Evolutionary conservation across 2,888 invertebrate species (phyloP), one percentile per base, ranked within the genome.

Genomic region (Spisula subtruncata): DNA sequence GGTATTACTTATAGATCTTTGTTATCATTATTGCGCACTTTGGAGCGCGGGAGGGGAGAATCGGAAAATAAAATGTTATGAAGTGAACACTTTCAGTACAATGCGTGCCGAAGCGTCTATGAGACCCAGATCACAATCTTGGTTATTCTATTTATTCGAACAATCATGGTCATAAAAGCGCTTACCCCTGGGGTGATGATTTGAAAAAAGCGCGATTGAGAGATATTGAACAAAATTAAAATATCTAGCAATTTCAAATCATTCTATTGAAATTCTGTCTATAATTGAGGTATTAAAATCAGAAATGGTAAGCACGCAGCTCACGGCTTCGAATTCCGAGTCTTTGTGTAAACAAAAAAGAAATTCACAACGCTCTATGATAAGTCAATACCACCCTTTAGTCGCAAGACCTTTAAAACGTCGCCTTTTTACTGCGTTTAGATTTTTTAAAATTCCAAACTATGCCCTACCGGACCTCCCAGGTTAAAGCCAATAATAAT

Each of bases 201-300:
- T 83, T 87, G 18, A 56, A 83, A 54, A 25, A 56, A 20, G 35
- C 10, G 10, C n/a, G 83, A 83, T 84, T 91, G 86, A 92, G 91
- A 48, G 66, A 18, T 66, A 83, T 83, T 88, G 75, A 84, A 83
- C 66, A 18, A 35, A 88, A 84, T 75, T 60, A 46, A 84, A 32
- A 84, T 46, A 51, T 81, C 32, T 46, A n/a, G 25, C 35, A 79
- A 56, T 80, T 79, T 80, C 80, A 79, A 71, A 85, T 79, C 18
- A 56, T 85, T 54, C 51, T 35, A 75, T 75, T n/a, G 81, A 81
- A 81, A 35, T 12, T 14, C 1, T 35, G 35, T 75, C 75, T 75
- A 75, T 75, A 75, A 75, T 75, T 75, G 35, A 75, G 35, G 14
- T 75, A 35, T 75, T 75, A 32, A 32, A 60, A 75, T 75, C 32